Evolutionary conservation across 2,888 invertebrate species (phyloP).

Genomic region (Phytoseiulus persimilis): DNA sequence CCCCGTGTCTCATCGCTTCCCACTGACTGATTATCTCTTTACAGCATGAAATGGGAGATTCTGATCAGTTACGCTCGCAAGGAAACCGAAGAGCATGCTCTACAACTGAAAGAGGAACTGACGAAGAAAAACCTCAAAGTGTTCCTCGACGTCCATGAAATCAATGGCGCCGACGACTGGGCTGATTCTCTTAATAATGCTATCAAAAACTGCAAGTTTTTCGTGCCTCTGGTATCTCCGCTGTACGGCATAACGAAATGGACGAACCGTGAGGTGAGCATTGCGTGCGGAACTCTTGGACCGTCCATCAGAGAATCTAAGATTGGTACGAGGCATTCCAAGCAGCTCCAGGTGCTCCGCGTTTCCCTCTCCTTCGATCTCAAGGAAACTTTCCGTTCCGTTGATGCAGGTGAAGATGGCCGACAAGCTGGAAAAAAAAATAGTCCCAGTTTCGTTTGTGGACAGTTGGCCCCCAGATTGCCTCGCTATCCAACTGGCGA

Average conservation of each 20-base stretch:
- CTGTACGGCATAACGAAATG: conserved; percentile 51
- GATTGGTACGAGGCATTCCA: neutral
- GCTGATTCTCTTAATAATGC: conserved; percentile 52
- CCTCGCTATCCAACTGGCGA: conserved; percentile 52
- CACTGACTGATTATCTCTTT: neutral
- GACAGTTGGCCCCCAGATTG: conserved; percentile 51
- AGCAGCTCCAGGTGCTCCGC: no score
- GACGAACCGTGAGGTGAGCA: conserved; percentile 52
- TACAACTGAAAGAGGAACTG: conserved; percentile 49
- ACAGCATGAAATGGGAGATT: conserved; percentile 43
- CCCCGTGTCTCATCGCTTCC: no score
- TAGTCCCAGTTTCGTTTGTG: conserved; percentile 50
- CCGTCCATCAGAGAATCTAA: no score
- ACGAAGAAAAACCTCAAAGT: conserved; percentile 50
- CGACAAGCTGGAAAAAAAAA: conserved; percentile 50
- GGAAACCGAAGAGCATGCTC: conserved; percentile 51
- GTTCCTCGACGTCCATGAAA: conserved; percentile 52
- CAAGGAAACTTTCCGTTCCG: neutral
- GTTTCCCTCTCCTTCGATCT: no score
- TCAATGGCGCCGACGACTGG: conserved; percentile 51
- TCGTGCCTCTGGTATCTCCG: conserved; percentile 51
- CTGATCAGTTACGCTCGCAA: conserved; percentile 51
- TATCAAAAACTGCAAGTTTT: conserved; percentile 51
- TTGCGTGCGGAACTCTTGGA: no score
- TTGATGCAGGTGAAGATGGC: conserved; percentile 50